phyloP scores from a whole-genome alignment of 2,797 vertebrate genomes.

The Coregonus sp. region DNA sequence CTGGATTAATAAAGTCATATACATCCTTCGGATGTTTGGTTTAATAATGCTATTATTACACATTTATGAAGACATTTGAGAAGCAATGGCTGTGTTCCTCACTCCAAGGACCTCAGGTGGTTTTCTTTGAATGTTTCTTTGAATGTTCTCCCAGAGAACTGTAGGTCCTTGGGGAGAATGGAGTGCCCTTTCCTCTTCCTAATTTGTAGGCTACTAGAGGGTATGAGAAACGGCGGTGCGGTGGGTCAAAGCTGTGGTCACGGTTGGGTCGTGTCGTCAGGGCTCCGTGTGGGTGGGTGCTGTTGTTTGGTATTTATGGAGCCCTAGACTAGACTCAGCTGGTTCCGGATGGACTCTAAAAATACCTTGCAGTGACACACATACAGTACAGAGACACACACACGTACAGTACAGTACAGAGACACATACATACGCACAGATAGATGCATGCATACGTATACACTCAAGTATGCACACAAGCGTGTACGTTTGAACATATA shows the following conservation, averaged over 20 bases:
- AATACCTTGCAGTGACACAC: slow-evolving; percentile 46
- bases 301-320: slow-evolving; percentile 48
- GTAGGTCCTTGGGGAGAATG: not conserved
- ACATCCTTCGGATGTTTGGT: not conserved
- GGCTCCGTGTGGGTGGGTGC: not conserved
- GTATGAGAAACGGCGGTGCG: slow-evolving; percentile 12
- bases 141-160: not conserved
- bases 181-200: slow-evolving; percentile 4
- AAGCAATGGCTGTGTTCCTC: slow-evolving; percentile 11
- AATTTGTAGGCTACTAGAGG: not conserved
- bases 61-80: slow-evolving; percentile 27
- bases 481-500: slow-evolving; percentile 6
- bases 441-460: not conserved
- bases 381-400: slow-evolving; percentile 17
- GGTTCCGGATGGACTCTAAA: slow-evolving; percentile 39
- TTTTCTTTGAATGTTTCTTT: not conserved
- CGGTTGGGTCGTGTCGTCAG: not conserved
- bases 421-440: slow-evolving; percentile 11
- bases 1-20: not conserved
- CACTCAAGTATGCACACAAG: not conserved
- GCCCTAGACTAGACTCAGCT: slow-evolving; percentile 33
- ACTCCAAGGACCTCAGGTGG: not conserved
- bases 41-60: slow-evolving; percentile 19
- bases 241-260: slow-evolving; percentile 12
- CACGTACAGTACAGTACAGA: slow-evolving; percentile 6